phyloP scores from a whole-genome alignment of 2,797 vertebrate genomes.

The Notolepis coatsorum region DNA sequence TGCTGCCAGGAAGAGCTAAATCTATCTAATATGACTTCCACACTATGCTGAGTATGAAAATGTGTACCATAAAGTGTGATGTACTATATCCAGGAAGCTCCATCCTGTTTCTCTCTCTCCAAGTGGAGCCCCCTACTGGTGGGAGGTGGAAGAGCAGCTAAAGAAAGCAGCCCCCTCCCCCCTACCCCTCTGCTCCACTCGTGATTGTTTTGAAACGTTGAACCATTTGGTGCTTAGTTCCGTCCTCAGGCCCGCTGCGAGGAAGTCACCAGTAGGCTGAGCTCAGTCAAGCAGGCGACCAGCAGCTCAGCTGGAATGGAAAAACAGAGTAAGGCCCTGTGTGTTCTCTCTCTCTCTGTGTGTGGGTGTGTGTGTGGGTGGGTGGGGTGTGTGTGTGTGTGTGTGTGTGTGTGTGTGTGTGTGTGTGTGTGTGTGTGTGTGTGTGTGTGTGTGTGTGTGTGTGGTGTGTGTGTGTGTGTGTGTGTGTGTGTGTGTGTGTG shows the following conservation, averaged over 20 bases:
- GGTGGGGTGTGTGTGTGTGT: not conserved
- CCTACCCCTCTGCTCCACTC: not conserved
- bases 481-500: slow-evolving; percentile 1
- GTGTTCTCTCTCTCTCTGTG: not conserved
- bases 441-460: slow-evolving; percentile 11
- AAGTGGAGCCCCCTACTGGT: slow-evolving; percentile 27
- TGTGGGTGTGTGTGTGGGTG: not conserved
- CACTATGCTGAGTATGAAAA: too few relatives aligned
- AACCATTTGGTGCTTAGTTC: slow-evolving; percentile 37
- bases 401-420: too few relatives aligned
- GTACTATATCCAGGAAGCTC: not conserved
- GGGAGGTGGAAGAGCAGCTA: slow-evolving; percentile 10
- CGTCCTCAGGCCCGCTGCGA: slow-evolving; percentile 36
- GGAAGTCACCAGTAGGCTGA: slow-evolving; percentile 48
- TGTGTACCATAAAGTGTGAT: too few relatives aligned
- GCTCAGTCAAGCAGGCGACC: slow-evolving; percentile 68
- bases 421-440: slow-evolving; percentile 4
- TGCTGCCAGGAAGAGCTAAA: too few relatives aligned
- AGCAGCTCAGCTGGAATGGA: slow-evolving; percentile 56
- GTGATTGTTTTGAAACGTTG: slow-evolving; percentile 57
- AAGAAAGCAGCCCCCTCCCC: not conserved
- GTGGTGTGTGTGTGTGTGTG: too few relatives aligned
- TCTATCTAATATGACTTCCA: too few relatives aligned
- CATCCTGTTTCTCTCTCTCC: slow-evolving; percentile 1
- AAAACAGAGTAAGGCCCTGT: slow-evolving; percentile 37